Percentiles rank a stretch among this genome's conserved stretches.
Conservation (phyloP, 2,113 vertebrate species). For the Natator depressus region DNA sequence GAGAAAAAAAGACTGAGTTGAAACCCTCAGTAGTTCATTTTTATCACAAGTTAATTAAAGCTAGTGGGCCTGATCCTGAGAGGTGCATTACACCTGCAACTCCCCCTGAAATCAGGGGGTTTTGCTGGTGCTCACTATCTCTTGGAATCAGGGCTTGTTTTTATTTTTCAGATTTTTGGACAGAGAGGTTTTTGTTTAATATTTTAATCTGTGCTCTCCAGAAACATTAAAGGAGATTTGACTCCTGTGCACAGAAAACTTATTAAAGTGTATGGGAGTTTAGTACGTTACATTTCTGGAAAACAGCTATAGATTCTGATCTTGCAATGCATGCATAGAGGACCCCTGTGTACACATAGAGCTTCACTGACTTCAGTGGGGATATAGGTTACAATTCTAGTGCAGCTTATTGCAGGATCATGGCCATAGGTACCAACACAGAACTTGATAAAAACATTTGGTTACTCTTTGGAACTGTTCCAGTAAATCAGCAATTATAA, state of each 20-base stretch:
- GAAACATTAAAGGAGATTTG: not conserved
- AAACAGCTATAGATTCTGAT: not conserved
- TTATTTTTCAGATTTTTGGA: not conserved
- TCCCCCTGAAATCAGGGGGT: conserved; percentile 24
- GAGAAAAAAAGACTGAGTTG: not conserved
- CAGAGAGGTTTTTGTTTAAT: not conserved
- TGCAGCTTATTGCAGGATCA: not conserved
- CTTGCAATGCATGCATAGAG: not conserved
- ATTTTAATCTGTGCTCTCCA: conserved; percentile 18
- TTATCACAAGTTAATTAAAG: not conserved
- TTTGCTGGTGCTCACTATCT: not conserved
- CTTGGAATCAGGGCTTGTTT: not conserved
- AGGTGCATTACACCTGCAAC: accelerated
- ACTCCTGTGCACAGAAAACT: not conserved
- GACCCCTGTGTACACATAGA: not conserved
- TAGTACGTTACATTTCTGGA: not conserved
- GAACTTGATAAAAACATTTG: not conserved
- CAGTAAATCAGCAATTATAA: not conserved
- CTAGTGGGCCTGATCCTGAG: not conserved
- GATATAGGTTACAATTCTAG: not conserved
- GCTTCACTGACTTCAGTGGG: not conserved
- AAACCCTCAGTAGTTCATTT: not conserved
- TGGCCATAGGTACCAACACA: not conserved
- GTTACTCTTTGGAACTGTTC: conserved; percentile 8
- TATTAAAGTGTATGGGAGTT: not conserved